Evolutionary conservation across 2,113 vertebrate genomes (phyloP), one percentile per base, ranked within the genome.

Genomic region (Silurus glanis): DNA sequence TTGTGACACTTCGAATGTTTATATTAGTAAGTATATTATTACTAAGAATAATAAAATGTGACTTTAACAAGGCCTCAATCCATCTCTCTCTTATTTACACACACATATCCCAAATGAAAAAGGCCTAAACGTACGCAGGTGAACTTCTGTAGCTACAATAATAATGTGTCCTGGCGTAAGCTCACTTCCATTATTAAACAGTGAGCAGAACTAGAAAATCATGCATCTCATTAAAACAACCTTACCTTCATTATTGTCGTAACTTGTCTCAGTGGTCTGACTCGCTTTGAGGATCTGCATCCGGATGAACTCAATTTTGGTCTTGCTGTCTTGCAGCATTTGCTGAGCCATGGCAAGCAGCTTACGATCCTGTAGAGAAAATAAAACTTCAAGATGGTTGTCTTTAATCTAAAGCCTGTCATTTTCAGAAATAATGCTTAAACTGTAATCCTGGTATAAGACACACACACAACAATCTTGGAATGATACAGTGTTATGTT

Each of bases 281-380:
- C 97, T 97, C 89, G 97, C 96, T 90, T 99, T 98, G 88, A 99
- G 97, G 95, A 99, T 97, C 95, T 99, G 98, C 98, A 99, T 99
- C 91, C 98, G 95, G 94, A 99, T 99, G 91, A 99, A 98, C 96
- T 99, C 97, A 66, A 99, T 99, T 95, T 99, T 99, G 37, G 96
- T 99, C 93, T 97, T 99, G 95, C 98, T 99, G 93, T 99, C 98
- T 91, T 98, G 98, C 83, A 99, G 97, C 95, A 99, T 97, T 90
- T 99, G 98, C 91, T 99, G 98, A 82, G 98, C 98, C n/a, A 97
- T 96, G 61, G 96, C 97, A 92, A 99, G 96, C 86, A 99, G 95
- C 93, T 99, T 99, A 88, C 97, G 96, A 94, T 99, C 98, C 98
- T 99, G 84, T 0, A 84, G 67, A 78, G 59, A 87, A 78, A 83